Evolutionary conservation across 2,797 vertebrate genomes (phyloP), one percentile per base, ranked within the genome.

Genomic region (Phoxinus dragarum): DNA sequence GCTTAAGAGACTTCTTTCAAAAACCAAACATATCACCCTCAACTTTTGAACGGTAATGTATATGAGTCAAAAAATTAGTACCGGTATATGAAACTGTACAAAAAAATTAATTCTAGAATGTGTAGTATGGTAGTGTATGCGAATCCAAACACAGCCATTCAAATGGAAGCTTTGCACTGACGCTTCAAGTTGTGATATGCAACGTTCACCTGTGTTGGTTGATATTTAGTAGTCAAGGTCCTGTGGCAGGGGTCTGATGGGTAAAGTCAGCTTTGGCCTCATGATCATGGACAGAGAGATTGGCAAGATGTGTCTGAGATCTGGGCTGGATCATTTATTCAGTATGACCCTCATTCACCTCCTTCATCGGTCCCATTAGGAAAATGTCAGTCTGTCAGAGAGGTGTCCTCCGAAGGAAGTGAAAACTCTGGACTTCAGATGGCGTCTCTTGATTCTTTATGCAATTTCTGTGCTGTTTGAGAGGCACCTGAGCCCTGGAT

Each of bases 351-450:
- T 82, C 69, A 84, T 80, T 87, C 76, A 89, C 89, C 82, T 85
- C 83, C 78, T 75, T 75, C 75, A 42, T 85, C 31, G 14, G 68
- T 86, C 84, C 82, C 84, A 90, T 88, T 90, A 86, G 67, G 69
- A 74, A 90, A 89, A 90, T 88, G 89, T 90, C 89, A 90, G 79
- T 64, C 87, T 89, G 88, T 89, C 88, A 89, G 64, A 49, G 47
- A 34, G 79, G 85, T 40, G 71, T 72, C 74, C 34, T 49, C 77
- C 31, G 16, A 66, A 84, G 88, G 68, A 88, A 80, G 42, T 76
- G 81, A 82, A 77, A 84, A 74, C 40, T 84, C 16, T 71, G 83
- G 76, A 74, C 59, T 67, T 75, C 61, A 52, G 56, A n/a, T 77
- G 47, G 34, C 44, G 3, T 84, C 71, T 69, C 73, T 72, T 47